These are phyloP conservation scores for Phrynosoma platyrhinos DNA, from an alignment of 2,113 vertebrate species.

Conservation along the genomic window DNA sequence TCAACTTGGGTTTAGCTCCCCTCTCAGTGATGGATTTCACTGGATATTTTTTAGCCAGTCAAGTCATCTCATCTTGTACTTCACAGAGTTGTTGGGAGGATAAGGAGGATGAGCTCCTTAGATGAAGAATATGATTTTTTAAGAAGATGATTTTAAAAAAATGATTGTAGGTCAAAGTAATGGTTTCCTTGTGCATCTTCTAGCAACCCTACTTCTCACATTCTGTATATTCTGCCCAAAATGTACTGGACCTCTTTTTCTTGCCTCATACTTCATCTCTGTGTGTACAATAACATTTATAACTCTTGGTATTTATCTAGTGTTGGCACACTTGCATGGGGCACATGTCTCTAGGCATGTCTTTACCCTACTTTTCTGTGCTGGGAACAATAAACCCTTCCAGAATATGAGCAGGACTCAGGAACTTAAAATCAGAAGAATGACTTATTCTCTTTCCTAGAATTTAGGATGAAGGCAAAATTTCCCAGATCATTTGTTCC, in stretches of 20 bases:
- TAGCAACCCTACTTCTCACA: not conserved
- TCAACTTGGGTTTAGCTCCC: not conserved
- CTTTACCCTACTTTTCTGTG: not conserved
- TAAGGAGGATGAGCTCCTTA: too few species aligned
- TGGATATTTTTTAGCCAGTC: too few species aligned
- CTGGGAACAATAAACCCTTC: not conserved
- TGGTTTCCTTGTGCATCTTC: not conserved
- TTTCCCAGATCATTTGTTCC: accelerated
- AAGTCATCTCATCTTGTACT: too few species aligned
- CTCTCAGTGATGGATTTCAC: too few species aligned
- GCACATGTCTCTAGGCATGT: too few species aligned
- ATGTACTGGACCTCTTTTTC: not conserved
- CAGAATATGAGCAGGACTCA: not conserved
- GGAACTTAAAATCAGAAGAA: not conserved
- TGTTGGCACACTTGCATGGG: too few species aligned
- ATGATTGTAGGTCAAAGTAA: not conserved
- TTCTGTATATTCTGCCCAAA: not conserved
- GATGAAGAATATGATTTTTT: too few species aligned
- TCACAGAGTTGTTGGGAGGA: too few species aligned
- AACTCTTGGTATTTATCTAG: not conserved
- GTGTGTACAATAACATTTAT: not conserved
- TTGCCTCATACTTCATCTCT: not conserved
- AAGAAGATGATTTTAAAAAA: too few species aligned
- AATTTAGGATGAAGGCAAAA: not conserved
- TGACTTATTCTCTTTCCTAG: not conserved